phyloP scores from a whole-genome alignment of 2,888 invertebrate genomes.

The Melinaea menophilus region DNA sequence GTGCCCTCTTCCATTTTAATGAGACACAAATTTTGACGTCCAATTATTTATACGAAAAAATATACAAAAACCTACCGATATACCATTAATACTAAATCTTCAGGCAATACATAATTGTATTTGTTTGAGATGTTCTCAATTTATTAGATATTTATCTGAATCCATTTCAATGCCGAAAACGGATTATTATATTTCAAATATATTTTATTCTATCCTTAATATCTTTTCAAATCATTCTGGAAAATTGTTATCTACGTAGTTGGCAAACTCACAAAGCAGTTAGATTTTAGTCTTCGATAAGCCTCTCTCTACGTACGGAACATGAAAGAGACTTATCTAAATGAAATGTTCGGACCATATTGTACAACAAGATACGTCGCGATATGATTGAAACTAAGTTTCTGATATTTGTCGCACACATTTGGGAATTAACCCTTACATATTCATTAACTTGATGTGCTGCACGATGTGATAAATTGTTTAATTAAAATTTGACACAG shows the following conservation, averaged over 20 bases:
- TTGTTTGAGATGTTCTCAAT: too few relatives aligned
- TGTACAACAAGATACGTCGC: conserved; percentile 63
- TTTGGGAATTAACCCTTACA: conserved; percentile 49
- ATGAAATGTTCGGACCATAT: conserved; percentile 54
- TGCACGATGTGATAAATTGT: not conserved
- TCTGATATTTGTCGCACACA: conserved; percentile 67
- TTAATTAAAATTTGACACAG: not conserved
- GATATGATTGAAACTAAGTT: conserved; percentile 64
- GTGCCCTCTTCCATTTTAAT: too few relatives aligned
- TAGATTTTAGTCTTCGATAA: conserved; percentile 43
- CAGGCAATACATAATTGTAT: too few relatives aligned
- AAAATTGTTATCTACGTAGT: too few relatives aligned
- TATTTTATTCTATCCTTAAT: too few relatives aligned
- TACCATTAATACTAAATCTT: too few relatives aligned
- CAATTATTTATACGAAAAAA: too few relatives aligned
- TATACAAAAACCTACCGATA: too few relatives aligned
- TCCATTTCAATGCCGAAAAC: not conserved
- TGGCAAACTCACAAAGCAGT: not conserved
- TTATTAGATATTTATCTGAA: too few relatives aligned
- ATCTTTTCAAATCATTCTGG: too few relatives aligned
- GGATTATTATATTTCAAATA: too few relatives aligned
- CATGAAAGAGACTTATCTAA: conserved; percentile 48
- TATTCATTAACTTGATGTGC: conserved; percentile 24
- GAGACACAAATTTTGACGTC: too few relatives aligned
- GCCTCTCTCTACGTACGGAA: conserved; percentile 42